Conservation (phyloP, 2,888 invertebrate species). For the Tetramorium bicarinatum region DNA sequence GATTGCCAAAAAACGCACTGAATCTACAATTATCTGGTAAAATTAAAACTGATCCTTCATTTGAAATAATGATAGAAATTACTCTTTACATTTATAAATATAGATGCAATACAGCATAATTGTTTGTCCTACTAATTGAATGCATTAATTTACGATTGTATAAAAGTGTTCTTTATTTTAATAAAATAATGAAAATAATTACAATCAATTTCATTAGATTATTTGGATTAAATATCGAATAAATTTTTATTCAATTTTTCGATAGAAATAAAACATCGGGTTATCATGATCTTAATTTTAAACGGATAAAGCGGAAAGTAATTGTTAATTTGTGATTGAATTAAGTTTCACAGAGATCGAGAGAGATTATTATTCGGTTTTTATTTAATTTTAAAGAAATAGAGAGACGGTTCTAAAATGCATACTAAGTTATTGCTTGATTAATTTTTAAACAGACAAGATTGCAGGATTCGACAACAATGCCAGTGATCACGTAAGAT, state of each 20-base stretch:
- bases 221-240: neutral
- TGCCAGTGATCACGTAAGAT: constrained; percentile 21
- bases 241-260: neutral
- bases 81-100: neutral
- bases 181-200: neutral
- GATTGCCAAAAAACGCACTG: neutral
- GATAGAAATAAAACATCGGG: no score
- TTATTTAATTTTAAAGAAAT: neutral
- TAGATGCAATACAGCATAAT: neutral
- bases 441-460: constrained; percentile 12
- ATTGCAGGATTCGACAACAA: neutral
- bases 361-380: neutral
- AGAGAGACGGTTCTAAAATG: neutral
- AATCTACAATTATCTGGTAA: neutral
- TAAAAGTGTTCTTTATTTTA: neutral
- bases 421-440: neutral
- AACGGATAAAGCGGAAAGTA: neutral
- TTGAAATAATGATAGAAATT: neutral
- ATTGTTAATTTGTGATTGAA: constrained; percentile 4
- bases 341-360: neutral
- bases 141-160: neutral
- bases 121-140: neutral
- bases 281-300: neutral
- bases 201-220: neutral
- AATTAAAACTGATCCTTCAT: neutral